A percentile compares a stretch with the other conserved stretches of the same genome.
These are phyloP conservation scores for Irena cyanogastra DNA, from an alignment of 2,113 vertebrate species.

Conservation along the genomic window DNA sequence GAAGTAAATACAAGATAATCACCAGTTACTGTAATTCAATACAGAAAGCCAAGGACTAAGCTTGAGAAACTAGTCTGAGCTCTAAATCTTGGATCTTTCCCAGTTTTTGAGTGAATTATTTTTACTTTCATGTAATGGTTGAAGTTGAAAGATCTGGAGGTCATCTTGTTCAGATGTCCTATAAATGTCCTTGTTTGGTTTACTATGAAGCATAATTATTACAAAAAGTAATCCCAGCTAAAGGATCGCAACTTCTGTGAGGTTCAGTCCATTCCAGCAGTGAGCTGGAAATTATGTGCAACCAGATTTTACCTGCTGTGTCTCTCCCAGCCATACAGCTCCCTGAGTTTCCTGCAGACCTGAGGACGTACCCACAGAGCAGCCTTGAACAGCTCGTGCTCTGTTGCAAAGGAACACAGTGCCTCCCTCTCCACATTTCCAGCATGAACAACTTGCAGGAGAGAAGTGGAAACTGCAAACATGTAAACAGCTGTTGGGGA, in stretches of 20 bases:
- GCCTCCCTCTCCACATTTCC: background rate
- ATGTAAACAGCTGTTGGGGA: slow-evolving; percentile 66
- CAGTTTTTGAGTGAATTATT: background rate
- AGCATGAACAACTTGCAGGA: background rate
- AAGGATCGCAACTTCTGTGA: background rate
- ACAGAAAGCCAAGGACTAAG: background rate
- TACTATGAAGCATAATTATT: background rate
- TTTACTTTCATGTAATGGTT: background rate
- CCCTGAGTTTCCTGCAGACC: background rate
- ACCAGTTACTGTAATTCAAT: background rate
- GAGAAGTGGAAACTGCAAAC: slow-evolving; percentile 48
- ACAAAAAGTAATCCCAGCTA: background rate
- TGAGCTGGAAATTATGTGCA: background rate
- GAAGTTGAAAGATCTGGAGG: background rate
- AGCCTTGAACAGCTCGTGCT: background rate
- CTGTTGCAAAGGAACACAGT: background rate
- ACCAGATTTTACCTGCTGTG: background rate
- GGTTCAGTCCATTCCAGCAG: background rate
- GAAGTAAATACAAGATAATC: background rate
- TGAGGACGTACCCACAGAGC: background rate
- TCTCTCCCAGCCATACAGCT: background rate
- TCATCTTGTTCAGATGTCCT: background rate
- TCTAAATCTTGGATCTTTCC: background rate
- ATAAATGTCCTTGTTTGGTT: background rate
- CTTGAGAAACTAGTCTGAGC: background rate